Evolutionary conservation across 1,140 invertebrate genomes (phyloP).

Genomic region (Idris sp.): DNA sequence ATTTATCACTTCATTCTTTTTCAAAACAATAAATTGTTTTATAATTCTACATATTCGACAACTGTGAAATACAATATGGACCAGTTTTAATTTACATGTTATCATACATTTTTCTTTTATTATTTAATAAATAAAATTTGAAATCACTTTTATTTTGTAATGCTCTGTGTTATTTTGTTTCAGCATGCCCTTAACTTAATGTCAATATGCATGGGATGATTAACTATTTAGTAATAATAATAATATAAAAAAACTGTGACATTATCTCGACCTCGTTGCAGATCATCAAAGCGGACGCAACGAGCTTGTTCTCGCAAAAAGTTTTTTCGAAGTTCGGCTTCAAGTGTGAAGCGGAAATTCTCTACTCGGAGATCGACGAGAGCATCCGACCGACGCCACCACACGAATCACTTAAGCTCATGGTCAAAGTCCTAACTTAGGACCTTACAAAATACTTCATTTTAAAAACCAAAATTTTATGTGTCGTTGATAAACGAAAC

Average conservation of each 20-base stretch:
- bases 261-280: constrained; percentile 70
- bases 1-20: no score
- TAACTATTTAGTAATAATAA: no score
- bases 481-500: constrained; percentile 69
- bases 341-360: constrained; percentile 81
- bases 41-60: no score
- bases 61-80: no score
- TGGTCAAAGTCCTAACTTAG: constrained; percentile 77
- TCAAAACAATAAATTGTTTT: no score
- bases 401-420: constrained; percentile 82
- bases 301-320: constrained; percentile 87
- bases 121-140: no score
- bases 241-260: constrained; percentile 14
- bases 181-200: constrained; percentile 72
- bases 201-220: constrained; percentile 70
- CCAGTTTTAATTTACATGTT: no score
- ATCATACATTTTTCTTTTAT: no score
- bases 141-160: constrained; percentile 49
- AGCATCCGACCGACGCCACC: constrained; percentile 80
- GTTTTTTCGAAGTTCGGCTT: constrained; percentile 84
- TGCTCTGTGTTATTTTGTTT: constrained; percentile 60
- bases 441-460: not conserved
- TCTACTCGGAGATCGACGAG: constrained; percentile 82
- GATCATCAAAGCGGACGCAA: constrained; percentile 88
- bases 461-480: constrained; percentile 33